Percentiles rank a stretch among this genome's conserved stretches.
phyloP scores from a whole-genome alignment of 1,140 invertebrate species.

The Charaxes varanes region DNA sequence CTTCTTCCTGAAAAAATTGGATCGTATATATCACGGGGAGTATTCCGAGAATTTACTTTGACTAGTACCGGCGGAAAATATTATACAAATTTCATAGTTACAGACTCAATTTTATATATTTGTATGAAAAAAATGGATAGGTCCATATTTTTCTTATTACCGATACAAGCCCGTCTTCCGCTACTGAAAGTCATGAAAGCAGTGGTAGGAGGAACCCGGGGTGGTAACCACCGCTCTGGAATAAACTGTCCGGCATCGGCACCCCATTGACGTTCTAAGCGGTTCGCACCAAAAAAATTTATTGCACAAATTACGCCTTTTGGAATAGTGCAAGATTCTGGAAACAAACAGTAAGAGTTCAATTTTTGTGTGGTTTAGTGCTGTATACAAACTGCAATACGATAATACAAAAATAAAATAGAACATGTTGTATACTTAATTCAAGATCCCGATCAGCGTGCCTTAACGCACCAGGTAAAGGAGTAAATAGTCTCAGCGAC shows the following conservation, averaged over 20 bases:
- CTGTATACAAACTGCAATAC: no score
- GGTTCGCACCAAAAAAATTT: conserved; percentile 31
- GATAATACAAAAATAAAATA: no score
- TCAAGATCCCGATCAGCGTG: conserved; percentile 34
- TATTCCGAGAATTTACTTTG: no score
- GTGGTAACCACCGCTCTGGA: conserved; percentile 38
- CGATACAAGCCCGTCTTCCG: conserved; percentile 41
- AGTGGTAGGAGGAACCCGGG: conserved; percentile 5
- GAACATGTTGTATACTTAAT: conserved; percentile 27
- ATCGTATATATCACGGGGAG: no score
- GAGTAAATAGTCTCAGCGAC: conserved; percentile 77
- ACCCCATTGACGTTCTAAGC: conserved; percentile 34
- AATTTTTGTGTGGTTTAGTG: no score
- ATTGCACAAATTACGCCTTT: conserved; percentile 24
- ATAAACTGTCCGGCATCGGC: conserved; percentile 29
- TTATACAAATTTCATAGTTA: no score
- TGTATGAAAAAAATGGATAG: no score
- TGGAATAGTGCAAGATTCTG: conserved; percentile 35
- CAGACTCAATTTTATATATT: no score
- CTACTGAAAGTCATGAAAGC: conserved; percentile 39
- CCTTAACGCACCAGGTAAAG: conserved; percentile 75
- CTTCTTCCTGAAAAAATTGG: conserved; percentile 31
- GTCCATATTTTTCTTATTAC: no score
- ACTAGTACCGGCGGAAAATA: no score
- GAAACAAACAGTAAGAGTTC: conserved; percentile 9